Conservation (phyloP, 2,113 vertebrate species). For the Tyto alba region DNA sequence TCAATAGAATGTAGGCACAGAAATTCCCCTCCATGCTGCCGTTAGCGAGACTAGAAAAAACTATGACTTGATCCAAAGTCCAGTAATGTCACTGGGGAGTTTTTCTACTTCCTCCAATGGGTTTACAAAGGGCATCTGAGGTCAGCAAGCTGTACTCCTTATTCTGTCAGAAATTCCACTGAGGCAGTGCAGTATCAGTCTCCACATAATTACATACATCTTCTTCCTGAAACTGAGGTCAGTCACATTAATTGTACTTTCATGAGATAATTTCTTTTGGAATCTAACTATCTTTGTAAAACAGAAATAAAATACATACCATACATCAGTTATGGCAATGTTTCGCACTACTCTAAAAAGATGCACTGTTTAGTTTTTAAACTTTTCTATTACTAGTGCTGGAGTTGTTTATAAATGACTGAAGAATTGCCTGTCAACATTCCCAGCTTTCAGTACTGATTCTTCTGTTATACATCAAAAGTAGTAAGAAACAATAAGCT, state of each 20-base stretch:
- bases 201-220: constrained; percentile 36
- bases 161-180: constrained; percentile 49
- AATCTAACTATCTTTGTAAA: constrained; percentile 2
- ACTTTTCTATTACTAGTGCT: background rate
- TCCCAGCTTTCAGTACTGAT: background rate
- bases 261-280: constrained; percentile 44
- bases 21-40: background rate
- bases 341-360: background rate
- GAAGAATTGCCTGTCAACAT: background rate
- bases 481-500: background rate
- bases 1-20: background rate
- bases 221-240: constrained; percentile 52
- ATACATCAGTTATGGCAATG: background rate
- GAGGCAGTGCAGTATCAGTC: constrained; percentile 22
- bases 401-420: background rate
- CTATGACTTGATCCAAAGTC: background rate
- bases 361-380: background rate
- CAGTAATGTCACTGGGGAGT: background rate
- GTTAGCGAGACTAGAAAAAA: background rate
- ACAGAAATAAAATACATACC: constrained; percentile 3
- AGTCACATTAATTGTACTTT: constrained; percentile 1
- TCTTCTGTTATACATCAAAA: background rate
- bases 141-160: constrained; percentile 19
- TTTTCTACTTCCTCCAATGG: background rate
- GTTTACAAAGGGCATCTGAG: background rate